These are phyloP conservation scores for Ophraella communa DNA, from an alignment of 2,888 invertebrate genomes.

Conservation along the genomic window DNA sequence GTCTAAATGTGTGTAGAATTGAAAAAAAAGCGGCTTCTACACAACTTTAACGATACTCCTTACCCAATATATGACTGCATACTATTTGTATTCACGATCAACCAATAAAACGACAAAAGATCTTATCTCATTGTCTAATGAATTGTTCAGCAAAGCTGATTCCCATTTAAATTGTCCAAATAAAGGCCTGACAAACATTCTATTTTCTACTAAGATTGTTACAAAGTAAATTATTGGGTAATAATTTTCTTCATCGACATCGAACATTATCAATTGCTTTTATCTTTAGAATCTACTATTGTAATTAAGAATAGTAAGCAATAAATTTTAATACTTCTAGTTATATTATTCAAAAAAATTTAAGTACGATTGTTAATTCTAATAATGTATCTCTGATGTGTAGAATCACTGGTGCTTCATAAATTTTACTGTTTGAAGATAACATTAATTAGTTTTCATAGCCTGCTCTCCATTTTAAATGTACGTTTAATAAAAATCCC, in stretches of 20 bases:
- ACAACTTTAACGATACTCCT: background rate
- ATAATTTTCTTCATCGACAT: background rate
- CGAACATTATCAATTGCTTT: background rate
- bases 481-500: background rate
- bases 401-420: too few species aligned
- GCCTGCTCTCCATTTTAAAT: background rate
- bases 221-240: background rate
- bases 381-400: too few species aligned
- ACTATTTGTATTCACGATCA: conserved; percentile 11
- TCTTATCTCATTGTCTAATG: conserved; percentile 21
- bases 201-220: background rate
- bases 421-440: too few species aligned
- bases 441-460: too few species aligned
- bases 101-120: conserved; percentile 7
- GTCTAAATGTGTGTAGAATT: background rate
- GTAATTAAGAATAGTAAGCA: background rate
- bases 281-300: background rate
- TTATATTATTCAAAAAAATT: background rate
- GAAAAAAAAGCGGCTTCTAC: background rate
- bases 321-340: background rate
- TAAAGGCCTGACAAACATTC: background rate
- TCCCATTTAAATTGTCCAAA: background rate
- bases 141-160: background rate
- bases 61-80: background rate
- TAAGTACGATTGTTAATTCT: background rate